Evolutionary conservation across 2,113 vertebrate species (phyloP).

Genomic region (Dasypus novemcinctus): DNA sequence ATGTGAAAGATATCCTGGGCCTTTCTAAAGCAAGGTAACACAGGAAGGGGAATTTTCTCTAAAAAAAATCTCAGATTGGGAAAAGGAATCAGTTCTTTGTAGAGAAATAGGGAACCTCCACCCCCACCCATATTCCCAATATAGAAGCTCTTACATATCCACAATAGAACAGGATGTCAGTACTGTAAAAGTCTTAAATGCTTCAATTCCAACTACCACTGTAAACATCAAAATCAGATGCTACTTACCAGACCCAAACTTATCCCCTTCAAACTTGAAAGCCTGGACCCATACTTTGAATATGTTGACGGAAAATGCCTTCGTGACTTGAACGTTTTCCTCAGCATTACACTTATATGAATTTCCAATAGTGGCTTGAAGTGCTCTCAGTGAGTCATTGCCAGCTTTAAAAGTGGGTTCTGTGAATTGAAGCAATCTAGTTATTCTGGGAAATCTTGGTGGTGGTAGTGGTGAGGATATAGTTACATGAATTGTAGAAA

Average conservation of each 20-base stretch:
- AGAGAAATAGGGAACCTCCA: not conserved
- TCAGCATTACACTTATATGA: slow-evolving; percentile 92
- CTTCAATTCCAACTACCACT: rapidly evolving
- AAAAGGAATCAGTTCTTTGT: not conserved
- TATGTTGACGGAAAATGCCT: slow-evolving; percentile 85
- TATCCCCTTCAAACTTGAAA: slow-evolving; percentile 86
- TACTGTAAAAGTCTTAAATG: rapidly evolving
- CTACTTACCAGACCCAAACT: slow-evolving; percentile 92
- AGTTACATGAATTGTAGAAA: rapidly evolving
- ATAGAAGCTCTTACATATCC: not conserved
- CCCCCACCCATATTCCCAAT: not conserved
- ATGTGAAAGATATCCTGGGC: not conserved
- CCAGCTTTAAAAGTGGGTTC: slow-evolving; percentile 59
- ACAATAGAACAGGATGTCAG: not conserved
- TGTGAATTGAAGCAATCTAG: not conserved
- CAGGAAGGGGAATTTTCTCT: not conserved
- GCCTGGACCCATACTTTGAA: slow-evolving; percentile 93
- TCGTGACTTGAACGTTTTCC: slow-evolving; percentile 85
- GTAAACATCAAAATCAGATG: not conserved
- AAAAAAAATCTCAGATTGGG: not conserved
- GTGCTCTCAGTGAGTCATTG: slow-evolving; percentile 87
- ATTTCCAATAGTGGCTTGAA: slow-evolving; percentile 88
- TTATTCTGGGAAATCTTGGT: rapidly evolving
- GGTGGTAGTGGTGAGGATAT: rapidly evolving
- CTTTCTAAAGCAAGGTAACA: not conserved